Evolutionary conservation across 2,797 vertebrate genomes (phyloP).

Genomic region (Iguana delicatissima): DNA sequence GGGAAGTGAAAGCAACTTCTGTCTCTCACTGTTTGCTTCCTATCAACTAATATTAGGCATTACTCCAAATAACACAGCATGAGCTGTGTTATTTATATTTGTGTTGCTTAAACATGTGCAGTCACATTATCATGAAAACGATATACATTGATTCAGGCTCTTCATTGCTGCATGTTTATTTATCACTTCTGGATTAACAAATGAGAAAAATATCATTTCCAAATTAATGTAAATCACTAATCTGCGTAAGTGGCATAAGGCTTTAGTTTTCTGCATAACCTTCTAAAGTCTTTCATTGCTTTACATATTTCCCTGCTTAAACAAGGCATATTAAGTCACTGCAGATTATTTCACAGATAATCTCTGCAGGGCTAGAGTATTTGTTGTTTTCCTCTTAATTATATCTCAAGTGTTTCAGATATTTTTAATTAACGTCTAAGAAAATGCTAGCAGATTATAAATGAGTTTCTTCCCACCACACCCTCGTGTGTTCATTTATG

Average conservation of each 20-base stretch:
- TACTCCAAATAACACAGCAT: neutral
- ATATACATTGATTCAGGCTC: neutral
- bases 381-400: constrained; percentile 39
- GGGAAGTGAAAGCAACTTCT: too few species aligned
- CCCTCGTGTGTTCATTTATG: neutral
- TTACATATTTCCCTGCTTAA: constrained; percentile 34
- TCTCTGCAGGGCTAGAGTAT: constrained; percentile 22
- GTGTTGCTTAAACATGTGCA: neutral
- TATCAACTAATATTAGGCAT: neutral
- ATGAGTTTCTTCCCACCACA: neutral
- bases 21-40: neutral
- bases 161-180: constrained; percentile 9
- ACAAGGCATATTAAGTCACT: constrained; percentile 26
- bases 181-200: constrained; percentile 36
- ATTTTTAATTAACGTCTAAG: constrained; percentile 45
- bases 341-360: constrained; percentile 38
- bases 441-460: neutral
- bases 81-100: neutral
- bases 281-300: constrained; percentile 1
- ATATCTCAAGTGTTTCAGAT: constrained; percentile 35
- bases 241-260: constrained; percentile 5
- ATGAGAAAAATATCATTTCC: neutral
- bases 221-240: constrained; percentile 38
- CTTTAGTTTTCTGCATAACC: constrained; percentile 11
- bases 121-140: neutral